Conservation (phyloP, 92 coral and sea anemone genomes). For the Hydrozoanthus gracilis region DNA sequence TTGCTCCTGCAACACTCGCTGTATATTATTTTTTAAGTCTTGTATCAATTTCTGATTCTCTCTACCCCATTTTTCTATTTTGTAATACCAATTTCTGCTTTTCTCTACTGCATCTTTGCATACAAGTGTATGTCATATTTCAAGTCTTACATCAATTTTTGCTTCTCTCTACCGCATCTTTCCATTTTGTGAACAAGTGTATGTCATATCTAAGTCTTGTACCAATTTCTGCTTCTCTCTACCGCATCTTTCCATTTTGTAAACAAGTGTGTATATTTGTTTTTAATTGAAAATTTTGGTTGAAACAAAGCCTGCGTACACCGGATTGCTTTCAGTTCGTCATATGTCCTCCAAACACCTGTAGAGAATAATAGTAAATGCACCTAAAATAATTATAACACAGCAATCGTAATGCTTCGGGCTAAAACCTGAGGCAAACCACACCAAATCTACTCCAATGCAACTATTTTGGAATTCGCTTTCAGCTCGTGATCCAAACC, state of each 20-base stretch:
- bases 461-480: too few species aligned
- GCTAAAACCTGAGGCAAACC: too few species aligned
- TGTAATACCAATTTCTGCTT: slow-evolving; percentile 80
- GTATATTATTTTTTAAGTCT: not conserved
- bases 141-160: slow-evolving; percentile 70
- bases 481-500: too few species aligned
- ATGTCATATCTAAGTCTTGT: slow-evolving; percentile 38
- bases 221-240: slow-evolving; percentile 85
- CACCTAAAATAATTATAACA: not conserved
- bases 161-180: slow-evolving; percentile 89
- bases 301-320: slow-evolving; percentile 93
- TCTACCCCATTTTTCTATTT: slow-evolving; percentile 56
- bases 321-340: slow-evolving; percentile 94
- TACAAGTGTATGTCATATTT: slow-evolving; percentile 42
- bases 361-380: not conserved
- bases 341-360: slow-evolving; percentile 99
- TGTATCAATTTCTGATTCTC: slow-evolving; percentile 87
- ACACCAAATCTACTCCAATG: too few species aligned
- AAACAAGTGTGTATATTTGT: slow-evolving; percentile 63
- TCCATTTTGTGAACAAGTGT: slow-evolving; percentile 78
- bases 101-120: slow-evolving; percentile 82
- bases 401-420: not conserved
- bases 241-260: slow-evolving; percentile 94
- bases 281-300: slow-evolving; percentile 76
- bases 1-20: not conserved